phyloP scores from a whole-genome alignment of 2,888 invertebrate genomes.

The Neoscelio sp. region DNA sequence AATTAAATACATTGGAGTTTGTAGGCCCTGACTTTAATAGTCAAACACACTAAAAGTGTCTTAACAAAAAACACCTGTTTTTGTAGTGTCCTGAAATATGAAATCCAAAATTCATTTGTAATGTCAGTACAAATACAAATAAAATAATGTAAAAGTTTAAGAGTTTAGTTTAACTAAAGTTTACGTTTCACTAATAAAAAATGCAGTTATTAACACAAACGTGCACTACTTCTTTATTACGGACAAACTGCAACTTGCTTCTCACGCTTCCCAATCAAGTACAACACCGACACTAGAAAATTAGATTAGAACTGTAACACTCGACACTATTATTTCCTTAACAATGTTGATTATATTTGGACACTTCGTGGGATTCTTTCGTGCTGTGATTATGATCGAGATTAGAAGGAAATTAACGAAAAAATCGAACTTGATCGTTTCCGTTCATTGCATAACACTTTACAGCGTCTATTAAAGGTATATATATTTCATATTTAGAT shows the following conservation, averaged over 20 bases:
- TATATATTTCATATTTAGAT: too few relatives aligned
- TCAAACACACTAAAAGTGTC: too few relatives aligned
- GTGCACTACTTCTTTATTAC: too few relatives aligned
- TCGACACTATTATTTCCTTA: slow-evolving; percentile 6
- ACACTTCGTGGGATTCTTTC: slow-evolving; percentile 16
- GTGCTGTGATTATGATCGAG: slow-evolving; percentile 10
- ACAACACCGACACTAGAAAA: not conserved
- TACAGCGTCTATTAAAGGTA: not conserved
- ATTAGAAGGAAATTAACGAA: slow-evolving; percentile 11
- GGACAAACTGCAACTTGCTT: too few relatives aligned
- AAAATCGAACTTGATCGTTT: slow-evolving; percentile 6
- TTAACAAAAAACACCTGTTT: too few relatives aligned
- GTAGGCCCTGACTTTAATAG: too few relatives aligned
- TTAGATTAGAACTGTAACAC: slow-evolving; percentile 13
- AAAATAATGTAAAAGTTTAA: not conserved
- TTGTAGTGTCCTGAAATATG: too few relatives aligned
- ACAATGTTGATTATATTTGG: slow-evolving; percentile 23
- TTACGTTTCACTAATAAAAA: too few relatives aligned
- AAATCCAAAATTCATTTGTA: too few relatives aligned
- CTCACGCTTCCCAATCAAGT: not conserved
- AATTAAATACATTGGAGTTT: too few relatives aligned
- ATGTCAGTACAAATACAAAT: slow-evolving; percentile 10
- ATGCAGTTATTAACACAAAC: too few relatives aligned
- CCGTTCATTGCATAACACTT: not conserved
- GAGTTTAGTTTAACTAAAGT: too few relatives aligned